Percentiles rank a stretch among this genome's conserved stretches.
Evolutionary conservation across 2,797 vertebrate genomes (phyloP).

Genomic region (Argyrosomus regius): DNA sequence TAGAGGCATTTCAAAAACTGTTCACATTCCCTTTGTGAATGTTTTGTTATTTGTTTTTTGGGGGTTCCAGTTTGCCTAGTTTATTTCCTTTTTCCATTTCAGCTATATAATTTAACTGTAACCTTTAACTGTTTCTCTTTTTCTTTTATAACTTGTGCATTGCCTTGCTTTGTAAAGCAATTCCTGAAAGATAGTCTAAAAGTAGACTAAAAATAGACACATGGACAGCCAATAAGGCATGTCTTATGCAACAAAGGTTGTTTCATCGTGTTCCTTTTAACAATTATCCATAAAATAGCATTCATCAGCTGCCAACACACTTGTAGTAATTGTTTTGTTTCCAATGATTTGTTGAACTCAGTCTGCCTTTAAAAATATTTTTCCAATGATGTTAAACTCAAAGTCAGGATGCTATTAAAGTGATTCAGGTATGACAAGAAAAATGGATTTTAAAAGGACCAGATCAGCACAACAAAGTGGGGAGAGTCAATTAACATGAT

Average conservation of each 20-base stretch:
- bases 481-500: conserved; percentile 77
- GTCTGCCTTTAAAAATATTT: conserved; percentile 24
- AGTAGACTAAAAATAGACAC: not conserved
- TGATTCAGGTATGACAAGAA: conserved; percentile 63
- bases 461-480: conserved; percentile 73
- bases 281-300: conserved; percentile 52
- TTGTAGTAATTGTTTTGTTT: conserved; percentile 43
- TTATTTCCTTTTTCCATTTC: not conserved
- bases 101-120: not conserved
- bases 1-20: not conserved
- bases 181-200: not conserved
- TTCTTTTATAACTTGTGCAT: not conserved
- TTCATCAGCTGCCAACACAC: conserved; percentile 43
- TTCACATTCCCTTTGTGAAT: not conserved
- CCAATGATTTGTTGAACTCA: conserved; percentile 31
- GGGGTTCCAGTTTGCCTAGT: not conserved
- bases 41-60: not conserved
- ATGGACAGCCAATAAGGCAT: not conserved
- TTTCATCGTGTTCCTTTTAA: conserved; percentile 25
- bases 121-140: not conserved
- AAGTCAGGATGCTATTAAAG: conserved; percentile 53
- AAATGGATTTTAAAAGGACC: conserved; percentile 69
- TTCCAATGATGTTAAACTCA: conserved; percentile 28
- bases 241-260: conserved; percentile 15
- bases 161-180: conserved; percentile 8